Evolutionary conservation across 2,113 vertebrate species (phyloP).

Genomic region (Heteronetta atricapilla): DNA sequence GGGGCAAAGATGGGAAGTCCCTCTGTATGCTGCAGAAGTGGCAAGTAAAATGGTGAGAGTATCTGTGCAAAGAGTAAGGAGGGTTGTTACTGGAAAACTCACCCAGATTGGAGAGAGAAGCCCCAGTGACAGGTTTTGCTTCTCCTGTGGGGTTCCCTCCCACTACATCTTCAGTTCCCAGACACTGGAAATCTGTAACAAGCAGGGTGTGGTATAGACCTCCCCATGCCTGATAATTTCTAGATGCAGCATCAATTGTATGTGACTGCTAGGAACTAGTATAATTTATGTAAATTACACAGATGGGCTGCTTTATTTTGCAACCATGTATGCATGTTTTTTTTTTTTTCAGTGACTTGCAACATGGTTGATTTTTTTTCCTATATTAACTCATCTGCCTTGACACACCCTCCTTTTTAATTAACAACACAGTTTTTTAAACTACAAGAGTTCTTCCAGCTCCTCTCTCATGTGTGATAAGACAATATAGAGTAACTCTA

Average conservation of each 20-base stretch:
- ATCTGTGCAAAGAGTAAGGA: neutral
- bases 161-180: neutral
- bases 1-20: neutral
- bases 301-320: conserved; percentile 72
- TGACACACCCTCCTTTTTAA: conserved; percentile 62
- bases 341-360: conserved; percentile 63
- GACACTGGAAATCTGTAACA: conserved; percentile 2
- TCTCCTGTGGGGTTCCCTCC: neutral
- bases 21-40: neutral
- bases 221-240: conserved; percentile 35
- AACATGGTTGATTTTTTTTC: conserved; percentile 61
- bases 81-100: neutral
- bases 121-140: neutral
- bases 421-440: conserved; percentile 45
- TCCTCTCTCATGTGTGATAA: conserved; percentile 7
- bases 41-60: neutral
- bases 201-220: conserved; percentile 3
- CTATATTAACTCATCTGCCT: conserved; percentile 62
- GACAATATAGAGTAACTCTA: conserved; percentile 12
- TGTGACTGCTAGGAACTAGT: conserved; percentile 59
- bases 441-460: conserved; percentile 24
- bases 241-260: conserved; percentile 53
- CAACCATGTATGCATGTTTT: conserved; percentile 54
- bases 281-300: conserved; percentile 73
- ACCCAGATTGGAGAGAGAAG: neutral